phyloP scores from a whole-genome alignment of 2,113 vertebrate genomes.

The Fulica atra region DNA sequence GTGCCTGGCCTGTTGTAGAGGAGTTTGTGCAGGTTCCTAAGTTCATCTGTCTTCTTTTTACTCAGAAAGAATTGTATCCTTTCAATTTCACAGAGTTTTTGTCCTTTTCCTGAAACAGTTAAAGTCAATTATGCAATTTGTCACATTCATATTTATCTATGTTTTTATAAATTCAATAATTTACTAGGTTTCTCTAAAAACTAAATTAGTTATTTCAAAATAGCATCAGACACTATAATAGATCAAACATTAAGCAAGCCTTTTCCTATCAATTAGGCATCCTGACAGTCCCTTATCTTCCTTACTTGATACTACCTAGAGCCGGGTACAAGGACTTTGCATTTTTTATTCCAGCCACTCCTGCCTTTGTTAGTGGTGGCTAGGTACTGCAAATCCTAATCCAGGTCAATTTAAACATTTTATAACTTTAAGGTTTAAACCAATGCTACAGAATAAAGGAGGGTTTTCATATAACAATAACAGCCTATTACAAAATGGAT shows the following conservation, averaged over 20 bases:
- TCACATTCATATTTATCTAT: not conserved
- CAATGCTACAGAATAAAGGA: not conserved
- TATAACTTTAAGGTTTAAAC: not conserved
- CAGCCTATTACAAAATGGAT: not conserved
- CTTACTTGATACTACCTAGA: not conserved
- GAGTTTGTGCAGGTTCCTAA: slow-evolving; percentile 92
- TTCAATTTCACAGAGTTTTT: slow-evolving; percentile 94
- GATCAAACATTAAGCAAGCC: not conserved
- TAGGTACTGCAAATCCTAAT: not conserved
- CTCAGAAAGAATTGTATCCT: slow-evolving; percentile 88
- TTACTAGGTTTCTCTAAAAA: not conserved
- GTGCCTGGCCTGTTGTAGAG: slow-evolving; percentile 94
- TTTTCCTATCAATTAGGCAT: not conserved
- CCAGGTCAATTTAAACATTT: not conserved
- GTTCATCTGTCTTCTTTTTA: slow-evolving; percentile 91
- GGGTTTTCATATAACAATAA: not conserved
- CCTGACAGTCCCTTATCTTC: not conserved
- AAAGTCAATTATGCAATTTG: not conserved
- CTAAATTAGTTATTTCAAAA: not conserved
- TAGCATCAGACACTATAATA: not conserved
- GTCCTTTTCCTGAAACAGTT: slow-evolving; percentile 82
- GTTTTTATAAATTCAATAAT: not conserved
- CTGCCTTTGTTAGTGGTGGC: not conserved
- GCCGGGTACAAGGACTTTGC: not conserved
- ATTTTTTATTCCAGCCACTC: not conserved